Evolutionary conservation across 2,113 vertebrate species (phyloP).

Genomic region (Periophthalmodon schlosseri): DNA sequence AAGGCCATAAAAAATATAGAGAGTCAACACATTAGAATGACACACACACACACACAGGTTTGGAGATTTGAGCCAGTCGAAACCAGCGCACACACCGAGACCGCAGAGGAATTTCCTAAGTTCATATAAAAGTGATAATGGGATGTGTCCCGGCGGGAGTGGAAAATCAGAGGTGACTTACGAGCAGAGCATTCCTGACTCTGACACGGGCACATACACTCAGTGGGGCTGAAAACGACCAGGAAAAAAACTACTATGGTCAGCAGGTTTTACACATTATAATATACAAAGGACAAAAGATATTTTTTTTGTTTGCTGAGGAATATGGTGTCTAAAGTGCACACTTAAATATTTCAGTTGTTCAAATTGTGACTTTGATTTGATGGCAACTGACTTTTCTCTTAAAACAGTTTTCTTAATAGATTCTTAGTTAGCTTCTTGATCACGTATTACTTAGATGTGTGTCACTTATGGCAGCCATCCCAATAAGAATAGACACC

Average conservation of each 20-base stretch:
- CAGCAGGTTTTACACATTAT: background rate
- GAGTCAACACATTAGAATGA: background rate
- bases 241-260: background rate
- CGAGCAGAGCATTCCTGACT: slow-evolving; percentile 66
- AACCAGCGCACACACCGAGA: slow-evolving; percentile 28
- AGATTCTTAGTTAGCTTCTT: too few relatives aligned
- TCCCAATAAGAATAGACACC: too few relatives aligned
- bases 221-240: background rate
- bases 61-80: background rate
- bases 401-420: too few relatives aligned
- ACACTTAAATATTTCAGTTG: too few relatives aligned
- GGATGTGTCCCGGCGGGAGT: slow-evolving; percentile 78
- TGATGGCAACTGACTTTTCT: too few relatives aligned
- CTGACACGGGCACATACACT: slow-evolving; percentile 19
- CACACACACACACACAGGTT: slow-evolving; percentile 28
- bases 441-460: too few relatives aligned
- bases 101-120: slow-evolving; percentile 75
- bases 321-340: background rate
- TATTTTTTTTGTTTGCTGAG: background rate
- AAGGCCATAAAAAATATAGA: too few relatives aligned
- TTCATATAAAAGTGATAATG: slow-evolving; percentile 83
- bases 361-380: too few relatives aligned
- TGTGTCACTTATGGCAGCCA: too few relatives aligned
- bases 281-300: background rate
- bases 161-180: slow-evolving; percentile 81